Evolutionary conservation across 1,140 invertebrate species (phyloP).

Genomic region (Tetramorium alpestre): DNA sequence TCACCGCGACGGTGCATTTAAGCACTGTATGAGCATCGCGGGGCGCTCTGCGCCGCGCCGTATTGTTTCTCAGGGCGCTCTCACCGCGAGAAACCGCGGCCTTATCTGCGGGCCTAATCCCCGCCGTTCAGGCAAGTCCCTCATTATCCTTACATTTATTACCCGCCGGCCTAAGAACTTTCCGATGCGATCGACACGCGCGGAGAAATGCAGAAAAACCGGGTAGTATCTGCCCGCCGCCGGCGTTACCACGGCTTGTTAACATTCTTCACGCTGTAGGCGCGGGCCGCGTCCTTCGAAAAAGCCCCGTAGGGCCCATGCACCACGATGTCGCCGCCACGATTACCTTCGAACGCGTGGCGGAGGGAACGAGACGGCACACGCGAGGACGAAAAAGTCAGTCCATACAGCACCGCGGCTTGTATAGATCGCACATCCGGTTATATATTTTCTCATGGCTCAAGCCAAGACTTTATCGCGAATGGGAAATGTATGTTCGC

Average conservation of each 20-base stretch:
- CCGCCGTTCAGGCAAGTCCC: constrained; percentile 46
- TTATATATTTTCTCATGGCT: constrained; percentile 68
- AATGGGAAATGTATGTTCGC: constrained; percentile 66
- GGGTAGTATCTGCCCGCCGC: constrained; percentile 58
- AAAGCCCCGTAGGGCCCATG: constrained; percentile 12
- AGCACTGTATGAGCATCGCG: constrained; percentile 2
- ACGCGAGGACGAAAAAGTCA: constrained; percentile 17
- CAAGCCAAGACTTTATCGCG: constrained; percentile 68
- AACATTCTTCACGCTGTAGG: constrained; percentile 79
- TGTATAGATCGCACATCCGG: constrained; percentile 58
- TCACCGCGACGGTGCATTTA: constrained; percentile 13
- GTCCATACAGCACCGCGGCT: not conserved
- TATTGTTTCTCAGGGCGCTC: constrained; percentile 58
- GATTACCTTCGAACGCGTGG: constrained; percentile 49
- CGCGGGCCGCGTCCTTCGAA: constrained; percentile 66
- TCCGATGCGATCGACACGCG: constrained; percentile 73
- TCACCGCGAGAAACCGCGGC: constrained; percentile 29
- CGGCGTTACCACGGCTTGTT: constrained; percentile 73
- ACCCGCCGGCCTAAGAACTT: constrained; percentile 68
- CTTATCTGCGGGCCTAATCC: constrained; percentile 73
- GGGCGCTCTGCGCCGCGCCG: not conserved
- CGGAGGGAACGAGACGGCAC: constrained; percentile 10
- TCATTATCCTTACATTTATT: constrained; percentile 77
- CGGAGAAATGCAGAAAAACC: constrained; percentile 70
- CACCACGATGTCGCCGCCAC: constrained; percentile 44